Conservation (phyloP, 2,888 invertebrate genomes). For the Drosophila birchii region DNA sequence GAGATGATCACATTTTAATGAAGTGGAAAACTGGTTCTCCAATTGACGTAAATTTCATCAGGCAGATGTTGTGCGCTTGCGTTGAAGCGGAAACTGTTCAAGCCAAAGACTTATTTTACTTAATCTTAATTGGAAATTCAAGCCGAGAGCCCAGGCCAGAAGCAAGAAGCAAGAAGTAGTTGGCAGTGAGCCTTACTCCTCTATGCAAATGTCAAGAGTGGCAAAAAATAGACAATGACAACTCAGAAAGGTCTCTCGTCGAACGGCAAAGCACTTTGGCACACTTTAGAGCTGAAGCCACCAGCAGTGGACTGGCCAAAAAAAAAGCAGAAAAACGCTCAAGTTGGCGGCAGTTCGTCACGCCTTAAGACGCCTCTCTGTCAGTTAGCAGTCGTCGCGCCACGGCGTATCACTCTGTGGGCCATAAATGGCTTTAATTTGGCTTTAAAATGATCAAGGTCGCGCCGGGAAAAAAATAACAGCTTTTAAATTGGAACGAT, state of each 20-base stretch:
- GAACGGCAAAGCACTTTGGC: conserved; percentile 56
- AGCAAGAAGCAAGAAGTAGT: conserved; percentile 9
- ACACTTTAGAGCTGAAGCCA: conserved; percentile 63
- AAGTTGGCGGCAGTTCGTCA: conserved; percentile 69
- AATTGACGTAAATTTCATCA: conserved; percentile 62
- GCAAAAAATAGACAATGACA: conserved; percentile 71
- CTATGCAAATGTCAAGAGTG: conserved; percentile 72
- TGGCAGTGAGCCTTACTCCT: conserved; percentile 51
- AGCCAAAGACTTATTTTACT: conserved; percentile 49
- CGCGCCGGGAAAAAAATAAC: conserved; percentile 51
- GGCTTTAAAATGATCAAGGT: conserved; percentile 69
- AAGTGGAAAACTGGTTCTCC: conserved; percentile 61
- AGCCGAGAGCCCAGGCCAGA: conserved; percentile 10
- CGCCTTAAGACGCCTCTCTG: conserved; percentile 69
- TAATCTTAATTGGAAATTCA: conserved; percentile 66
- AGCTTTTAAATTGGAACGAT: conserved; percentile 63
- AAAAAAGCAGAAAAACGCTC: conserved; percentile 37
- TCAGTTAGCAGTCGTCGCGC: conserved; percentile 53
- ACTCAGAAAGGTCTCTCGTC: conserved; percentile 64
- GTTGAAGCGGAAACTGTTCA: conserved; percentile 57
- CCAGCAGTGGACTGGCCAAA: conserved; percentile 33
- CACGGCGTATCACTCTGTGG: conserved; percentile 54
- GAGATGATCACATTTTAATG: conserved; percentile 55
- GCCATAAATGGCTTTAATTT: conserved; percentile 71
- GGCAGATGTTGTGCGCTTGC: conserved; percentile 35